Conservation (phyloP, 2,113 vertebrate species). For the Ciconia maguari region DNA sequence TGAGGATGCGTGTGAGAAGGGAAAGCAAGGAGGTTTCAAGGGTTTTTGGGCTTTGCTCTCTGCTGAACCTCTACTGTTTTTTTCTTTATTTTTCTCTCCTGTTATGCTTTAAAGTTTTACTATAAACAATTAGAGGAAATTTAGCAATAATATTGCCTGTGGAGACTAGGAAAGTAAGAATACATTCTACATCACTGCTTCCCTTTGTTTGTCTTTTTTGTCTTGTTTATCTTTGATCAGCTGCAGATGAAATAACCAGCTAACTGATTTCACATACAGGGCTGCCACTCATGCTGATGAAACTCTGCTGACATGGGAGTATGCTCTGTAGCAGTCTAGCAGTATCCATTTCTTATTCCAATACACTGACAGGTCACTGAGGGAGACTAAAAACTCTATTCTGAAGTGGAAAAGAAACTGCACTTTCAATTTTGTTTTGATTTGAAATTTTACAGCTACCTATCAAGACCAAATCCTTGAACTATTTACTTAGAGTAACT, state of each 20-base stretch:
- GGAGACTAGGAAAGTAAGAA: conserved; percentile 25
- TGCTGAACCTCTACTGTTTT: background rate
- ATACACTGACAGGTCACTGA: conserved; percentile 20
- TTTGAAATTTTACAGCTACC: conserved; percentile 60
- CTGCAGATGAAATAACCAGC: conserved; percentile 55
- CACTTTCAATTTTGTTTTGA: conserved; percentile 66
- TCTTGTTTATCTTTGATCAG: conserved; percentile 59
- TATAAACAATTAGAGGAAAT: conserved; percentile 42
- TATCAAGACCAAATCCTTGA: conserved; percentile 70
- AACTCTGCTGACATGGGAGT: conserved; percentile 14
- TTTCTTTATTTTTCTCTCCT: background rate
- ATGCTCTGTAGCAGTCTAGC: conserved; percentile 23
- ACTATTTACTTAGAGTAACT: conserved; percentile 77
- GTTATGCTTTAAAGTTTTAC: conserved; percentile 13
- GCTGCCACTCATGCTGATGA: conserved; percentile 39
- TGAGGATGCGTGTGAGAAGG: background rate
- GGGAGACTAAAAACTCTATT: conserved; percentile 33
- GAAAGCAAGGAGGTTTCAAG: background rate
- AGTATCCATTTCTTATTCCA: conserved; percentile 54
- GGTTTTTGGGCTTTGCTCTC: background rate
- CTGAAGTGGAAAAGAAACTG: conserved; percentile 41
- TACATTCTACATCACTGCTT: conserved; percentile 11
- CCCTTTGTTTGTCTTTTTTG: conserved; percentile 53
- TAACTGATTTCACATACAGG: conserved; percentile 37
- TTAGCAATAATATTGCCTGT: background rate